Evolutionary conservation across 1,140 invertebrate genomes (phyloP).

Genomic region (Planococcus citri): DNA sequence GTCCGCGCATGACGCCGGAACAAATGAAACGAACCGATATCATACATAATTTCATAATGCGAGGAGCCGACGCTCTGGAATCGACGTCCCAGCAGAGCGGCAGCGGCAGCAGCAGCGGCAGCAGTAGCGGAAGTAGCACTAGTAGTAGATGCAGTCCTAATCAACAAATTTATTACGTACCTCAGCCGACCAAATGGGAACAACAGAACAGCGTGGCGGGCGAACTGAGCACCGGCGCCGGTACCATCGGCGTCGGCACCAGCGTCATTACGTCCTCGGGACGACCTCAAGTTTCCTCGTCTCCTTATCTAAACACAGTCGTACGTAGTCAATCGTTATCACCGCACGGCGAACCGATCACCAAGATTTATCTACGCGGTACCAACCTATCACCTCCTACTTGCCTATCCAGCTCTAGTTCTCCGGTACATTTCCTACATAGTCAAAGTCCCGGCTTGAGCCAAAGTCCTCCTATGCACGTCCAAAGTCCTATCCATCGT

Average conservation of each 20-base stretch:
- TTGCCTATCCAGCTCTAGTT: slow-evolving; percentile 16
- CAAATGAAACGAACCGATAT: slow-evolving; percentile 78
- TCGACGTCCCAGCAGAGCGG: not conserved
- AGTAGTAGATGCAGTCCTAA: slow-evolving; percentile 23
- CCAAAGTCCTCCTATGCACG: slow-evolving; percentile 21
- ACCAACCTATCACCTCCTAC: slow-evolving; percentile 22
- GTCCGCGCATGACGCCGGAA: slow-evolving; percentile 73
- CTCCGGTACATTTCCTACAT: slow-evolving; percentile 11
- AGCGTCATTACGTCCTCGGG: slow-evolving; percentile 31
- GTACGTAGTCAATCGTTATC: not conserved
- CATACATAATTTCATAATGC: slow-evolving; percentile 79
- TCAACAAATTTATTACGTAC: slow-evolving; percentile 18
- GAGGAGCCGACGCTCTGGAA: slow-evolving; percentile 38
- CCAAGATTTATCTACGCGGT: slow-evolving; percentile 27
- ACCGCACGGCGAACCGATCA: slow-evolving; percentile 21
- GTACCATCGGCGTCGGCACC: slow-evolving; percentile 23
- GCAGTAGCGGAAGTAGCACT: slow-evolving; percentile 15
- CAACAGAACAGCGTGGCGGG: not conserved
- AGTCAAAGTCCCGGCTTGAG: slow-evolving; percentile 9
- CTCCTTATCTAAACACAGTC: not conserved
- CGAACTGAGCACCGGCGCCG: slow-evolving; percentile 22
- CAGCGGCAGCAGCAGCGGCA: slow-evolving; percentile 27
- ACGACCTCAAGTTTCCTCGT: slow-evolving; percentile 25
- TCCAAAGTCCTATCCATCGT: slow-evolving; percentile 22
- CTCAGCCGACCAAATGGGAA: slow-evolving; percentile 14